Evolutionary conservation across 1,140 invertebrate genomes (phyloP), one percentile per base, ranked within the genome.

Genomic region (Bilobella aurantiaca): DNA sequence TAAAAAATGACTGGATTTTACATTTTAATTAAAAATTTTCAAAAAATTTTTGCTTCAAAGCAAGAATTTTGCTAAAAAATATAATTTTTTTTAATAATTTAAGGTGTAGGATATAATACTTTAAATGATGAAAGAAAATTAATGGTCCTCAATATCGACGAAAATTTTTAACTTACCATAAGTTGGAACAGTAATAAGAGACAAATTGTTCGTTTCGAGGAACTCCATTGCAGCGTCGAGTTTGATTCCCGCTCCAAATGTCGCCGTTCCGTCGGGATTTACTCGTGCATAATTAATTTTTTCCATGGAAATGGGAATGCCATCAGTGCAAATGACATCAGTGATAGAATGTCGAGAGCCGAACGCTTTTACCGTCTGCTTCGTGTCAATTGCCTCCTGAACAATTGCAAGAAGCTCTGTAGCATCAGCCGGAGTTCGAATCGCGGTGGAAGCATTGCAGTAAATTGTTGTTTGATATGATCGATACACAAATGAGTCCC

Each of bases 271-370:
- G 27, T 66, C 42, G 1, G 29, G 14, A 29, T 27, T 29, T 5
- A 49, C 37, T n/a, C 25, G 3, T 23, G 59, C 32, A n/a, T 65
- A 59, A 2, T 61, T 61, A 16, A 66, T 8, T 21, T 53, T 32
- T 23, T 62, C 25, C 25, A 47, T 66, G 25, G 12, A 28, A 21
- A 66, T 59, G 2, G 64, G 58, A 56, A 66, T 53, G 21, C 64
- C 64, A 12, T 59, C 56, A 12, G 64, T 61, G 25, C 64, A 66
- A 34, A 66, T 66, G 21, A 61, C 37, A 23, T 66, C 14, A 3
- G 59, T 16, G 3, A 23, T 8, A 14, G 18, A 25, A 21, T 63
- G 42, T 3, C 63, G 63, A 30, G 14, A 23, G n/a, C 63, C 63
- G 21, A 64, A 58, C 8, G 60, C 60, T 42, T 62, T 62, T 8